Evolutionary conservation across 2,797 vertebrate genomes (phyloP).

Genomic region (Myiothlypis chrysogaster): DNA sequence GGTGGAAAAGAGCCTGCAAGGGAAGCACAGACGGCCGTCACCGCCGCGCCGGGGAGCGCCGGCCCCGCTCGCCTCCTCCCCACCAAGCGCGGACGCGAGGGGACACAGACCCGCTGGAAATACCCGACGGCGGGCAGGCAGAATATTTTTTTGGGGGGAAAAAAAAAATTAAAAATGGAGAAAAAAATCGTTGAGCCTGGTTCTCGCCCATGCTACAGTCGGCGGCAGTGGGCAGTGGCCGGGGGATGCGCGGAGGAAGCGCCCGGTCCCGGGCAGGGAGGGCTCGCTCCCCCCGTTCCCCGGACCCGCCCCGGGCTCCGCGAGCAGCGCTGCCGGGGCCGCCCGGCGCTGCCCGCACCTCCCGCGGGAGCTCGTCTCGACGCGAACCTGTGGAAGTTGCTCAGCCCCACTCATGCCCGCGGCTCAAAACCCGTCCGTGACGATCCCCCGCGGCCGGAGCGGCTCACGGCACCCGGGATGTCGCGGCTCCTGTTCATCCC

Average conservation of each 20-base stretch:
- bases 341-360: no score
- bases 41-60: background rate
- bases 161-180: fast-evolving
- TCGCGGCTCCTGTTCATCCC: background rate
- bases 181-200: background rate
- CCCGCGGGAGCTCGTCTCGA: background rate
- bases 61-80: background rate
- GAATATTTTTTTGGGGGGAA: fast-evolving
- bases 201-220: background rate
- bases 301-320: background rate
- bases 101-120: background rate
- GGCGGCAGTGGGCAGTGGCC: background rate
- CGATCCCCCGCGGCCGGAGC: background rate
- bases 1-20: conserved; percentile 92
- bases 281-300: background rate
- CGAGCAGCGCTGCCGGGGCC: background rate
- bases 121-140: background rate
- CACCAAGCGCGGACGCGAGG: background rate
- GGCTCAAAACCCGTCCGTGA: background rate
- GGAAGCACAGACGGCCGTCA: conserved; percentile 64
- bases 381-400: fast-evolving
- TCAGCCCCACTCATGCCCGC: background rate
- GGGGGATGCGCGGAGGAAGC: background rate
- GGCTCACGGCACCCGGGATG: background rate
- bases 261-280: background rate